Base-by-base conservation (phyloP, 2,113 vertebrate genomes). In the Sterna hirundo region DNA sequence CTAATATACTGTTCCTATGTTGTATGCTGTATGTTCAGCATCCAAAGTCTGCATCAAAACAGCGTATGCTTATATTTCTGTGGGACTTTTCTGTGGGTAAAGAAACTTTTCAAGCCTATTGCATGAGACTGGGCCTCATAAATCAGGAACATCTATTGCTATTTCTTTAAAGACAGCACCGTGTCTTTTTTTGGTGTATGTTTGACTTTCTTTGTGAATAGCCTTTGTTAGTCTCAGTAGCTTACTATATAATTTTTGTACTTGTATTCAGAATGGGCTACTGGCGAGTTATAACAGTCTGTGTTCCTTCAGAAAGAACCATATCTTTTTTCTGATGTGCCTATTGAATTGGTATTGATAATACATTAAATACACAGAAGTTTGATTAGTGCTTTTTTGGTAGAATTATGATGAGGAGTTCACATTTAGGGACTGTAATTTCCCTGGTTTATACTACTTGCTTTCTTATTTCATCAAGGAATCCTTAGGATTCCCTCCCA, bases 261-360 rank as follows among this genome's bases (percentile, higher is more conserved):
- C 16, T 78, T 5, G 0, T 60, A 11, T 81, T 82, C 17, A 34
- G 17, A 76, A 16, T 38, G 10, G 20, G 11, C 40, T 80, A 15
- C 18, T 51, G 12, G 5, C 0, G 1, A 44, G 46, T 32, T 32
- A 13, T 40, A 34, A 20, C 23, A 29, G 9, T 0, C 0, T 6
- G 4, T 29, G 19, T 65, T 92, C 17, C 40, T 72, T 55, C 38
- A 89, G 88, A 86, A 92, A n/a, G 9, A 36, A 34, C 15, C 8
- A 0, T 21, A 90, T 74, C 42, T 49, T 65, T 65, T 57, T 65
- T 18, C 5, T 65, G 17, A 11, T 64, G 5, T 84, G 23, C 36
- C 22, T 86, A 0, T 47, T 60, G 57, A 57, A 23, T 65, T 29
- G 21, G 10, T 61, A 58, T 49, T 44, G 42, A 9, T 64, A 4